Conservation (phyloP, 2,797 vertebrate species). For the Morelia viridis region DNA sequence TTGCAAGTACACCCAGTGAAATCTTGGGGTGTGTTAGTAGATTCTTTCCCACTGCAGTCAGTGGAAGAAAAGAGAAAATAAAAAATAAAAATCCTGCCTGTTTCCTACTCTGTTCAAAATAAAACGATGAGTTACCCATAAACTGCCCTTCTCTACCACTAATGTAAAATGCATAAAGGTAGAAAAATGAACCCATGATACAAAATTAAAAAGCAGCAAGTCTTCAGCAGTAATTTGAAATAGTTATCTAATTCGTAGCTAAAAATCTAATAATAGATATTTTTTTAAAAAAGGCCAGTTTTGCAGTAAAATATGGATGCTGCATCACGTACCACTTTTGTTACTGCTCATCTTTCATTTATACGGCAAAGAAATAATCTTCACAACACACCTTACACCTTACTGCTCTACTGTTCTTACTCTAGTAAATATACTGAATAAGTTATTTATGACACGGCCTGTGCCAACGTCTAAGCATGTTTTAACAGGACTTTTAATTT, state of each 20-base stretch:
- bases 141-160: neutral
- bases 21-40: constrained; percentile 27
- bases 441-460: neutral
- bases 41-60: neutral
- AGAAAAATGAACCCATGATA: neutral
- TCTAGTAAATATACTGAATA: neutral
- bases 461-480: neutral
- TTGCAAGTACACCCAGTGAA: neutral
- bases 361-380: neutral
- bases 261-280: neutral
- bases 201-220: neutral
- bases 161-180: neutral
- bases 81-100: neutral
- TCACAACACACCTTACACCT: neutral
- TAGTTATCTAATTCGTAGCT: neutral
- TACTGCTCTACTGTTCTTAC: neutral
- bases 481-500: neutral
- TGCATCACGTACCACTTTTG: neutral
- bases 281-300: neutral
- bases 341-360: neutral
- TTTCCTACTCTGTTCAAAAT: neutral
- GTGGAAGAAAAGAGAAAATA: neutral
- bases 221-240: neutral
- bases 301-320: neutral
- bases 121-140: neutral